Base-by-base conservation (phyloP, 2,888 invertebrate species). In the Philhelius pedissequus region DNA sequence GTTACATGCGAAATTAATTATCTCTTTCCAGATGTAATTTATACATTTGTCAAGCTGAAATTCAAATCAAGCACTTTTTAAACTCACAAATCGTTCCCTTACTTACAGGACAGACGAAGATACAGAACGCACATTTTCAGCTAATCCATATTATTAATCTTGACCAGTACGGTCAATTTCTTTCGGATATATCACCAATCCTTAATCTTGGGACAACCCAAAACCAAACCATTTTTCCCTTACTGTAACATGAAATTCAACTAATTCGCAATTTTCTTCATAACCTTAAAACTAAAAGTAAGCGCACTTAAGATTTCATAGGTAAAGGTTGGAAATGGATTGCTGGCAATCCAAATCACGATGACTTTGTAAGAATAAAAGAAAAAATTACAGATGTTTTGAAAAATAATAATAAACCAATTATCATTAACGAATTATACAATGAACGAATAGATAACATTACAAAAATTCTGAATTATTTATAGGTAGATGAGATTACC, bases 1-100 rank as follows among this genome's bases (percentile, higher is more conserved):
- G 73, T 27, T 52, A n/a, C n/a, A n/a, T n/a, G n/a, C n/a, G 73
- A 54, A 86, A 86, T 9, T 81, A 58, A 78, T 32, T 38, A 54
- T 45, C 25, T 38, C 25, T n/a, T 54, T 69, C 58, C 54, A 40
- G 54, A 30, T 40, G 9, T 22, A 43, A 20, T 43, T 22, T 69
- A 3, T 43, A 30, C 22, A 3, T 50, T 27, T 27, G 25, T 15
- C n/a, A 27, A 50, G 25, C n/a, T 27, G 50, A 50, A 50, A 50
- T 25, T 27, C 15, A 52, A 52, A 30, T 52, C 8, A 30, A 18
- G 15, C 15, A 52, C 18, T 52, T 30, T 52, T 18, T 18, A 15
- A 52, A 52, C 30, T 52, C 27, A 7, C 50, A 15, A 52, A 27
- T 52, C n/a, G 27, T 52, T 27, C 15, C 50, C 22, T 20, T 22